These are phyloP conservation scores for Sarcophilus harrisii DNA, from an alignment of 2,797 vertebrate species.

Conservation along the genomic window DNA sequence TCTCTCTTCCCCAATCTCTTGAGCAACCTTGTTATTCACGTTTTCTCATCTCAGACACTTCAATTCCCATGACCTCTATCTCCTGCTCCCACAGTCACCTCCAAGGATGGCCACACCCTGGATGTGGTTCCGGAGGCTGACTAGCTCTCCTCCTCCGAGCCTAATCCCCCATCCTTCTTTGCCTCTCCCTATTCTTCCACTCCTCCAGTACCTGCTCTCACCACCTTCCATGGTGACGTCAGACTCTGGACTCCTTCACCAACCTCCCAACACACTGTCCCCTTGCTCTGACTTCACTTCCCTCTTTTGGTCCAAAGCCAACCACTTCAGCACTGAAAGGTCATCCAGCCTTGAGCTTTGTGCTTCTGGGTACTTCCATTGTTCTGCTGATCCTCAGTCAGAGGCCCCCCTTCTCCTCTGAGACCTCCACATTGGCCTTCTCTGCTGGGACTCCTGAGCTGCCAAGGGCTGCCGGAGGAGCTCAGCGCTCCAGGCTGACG, in stretches of 20 bases:
- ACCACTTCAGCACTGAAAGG: not conserved
- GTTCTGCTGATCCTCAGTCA: not conserved
- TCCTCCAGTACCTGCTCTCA: not conserved
- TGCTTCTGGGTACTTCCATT: no score
- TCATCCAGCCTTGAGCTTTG: not conserved
- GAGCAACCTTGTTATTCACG: not conserved
- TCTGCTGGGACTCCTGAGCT: not conserved
- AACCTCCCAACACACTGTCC: not conserved
- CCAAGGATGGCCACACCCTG: not conserved
- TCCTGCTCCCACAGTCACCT: no score
- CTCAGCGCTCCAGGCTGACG: no score
- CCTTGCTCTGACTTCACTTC: not conserved
- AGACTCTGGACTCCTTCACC: not conserved
- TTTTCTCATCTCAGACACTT: not conserved
- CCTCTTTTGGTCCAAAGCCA: not conserved
- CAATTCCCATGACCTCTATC: not conserved
- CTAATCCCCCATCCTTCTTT: not conserved
- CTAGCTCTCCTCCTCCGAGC: not conserved
- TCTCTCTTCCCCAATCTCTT: not conserved
- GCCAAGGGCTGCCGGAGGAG: no score
- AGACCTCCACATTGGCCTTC: not conserved
- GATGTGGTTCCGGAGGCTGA: not conserved
- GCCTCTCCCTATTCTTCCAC: not conserved
- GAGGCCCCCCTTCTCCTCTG: not conserved
- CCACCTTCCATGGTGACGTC: not conserved